Evolutionary conservation across 2,888 invertebrate species (phyloP).

Genomic region (Mimas tiliae): DNA sequence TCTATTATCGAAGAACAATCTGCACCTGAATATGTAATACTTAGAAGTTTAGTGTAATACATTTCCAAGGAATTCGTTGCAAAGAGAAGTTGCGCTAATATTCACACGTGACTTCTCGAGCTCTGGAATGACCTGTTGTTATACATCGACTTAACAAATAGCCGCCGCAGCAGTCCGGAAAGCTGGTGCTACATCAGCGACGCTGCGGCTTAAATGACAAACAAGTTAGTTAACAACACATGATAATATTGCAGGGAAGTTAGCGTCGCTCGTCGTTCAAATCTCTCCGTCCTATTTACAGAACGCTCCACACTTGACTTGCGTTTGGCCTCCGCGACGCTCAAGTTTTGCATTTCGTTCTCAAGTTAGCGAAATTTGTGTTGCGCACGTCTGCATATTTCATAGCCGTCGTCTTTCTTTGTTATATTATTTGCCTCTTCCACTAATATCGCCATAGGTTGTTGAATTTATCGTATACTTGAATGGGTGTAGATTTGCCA

Average conservation of each 20-base stretch:
- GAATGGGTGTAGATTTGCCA: neutral
- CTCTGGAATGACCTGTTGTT: constrained; percentile 8
- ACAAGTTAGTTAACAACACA: constrained; percentile 60
- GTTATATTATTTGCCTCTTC: constrained; percentile 53
- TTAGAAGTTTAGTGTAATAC: neutral
- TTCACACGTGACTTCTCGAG: constrained; percentile 9
- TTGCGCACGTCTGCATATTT: constrained; percentile 69
- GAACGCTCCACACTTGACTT: constrained; percentile 67
- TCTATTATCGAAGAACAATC: neutral
- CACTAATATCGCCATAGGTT: neutral
- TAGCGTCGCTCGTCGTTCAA: constrained; percentile 47
- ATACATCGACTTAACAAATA: constrained; percentile 17
- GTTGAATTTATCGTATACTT: neutral
- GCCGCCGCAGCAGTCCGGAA: constrained; percentile 26
- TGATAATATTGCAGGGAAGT: constrained; percentile 62
- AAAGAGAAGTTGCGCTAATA: constrained; percentile 8
- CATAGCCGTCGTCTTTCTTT: constrained; percentile 53
- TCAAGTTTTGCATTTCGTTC: constrained; percentile 72
- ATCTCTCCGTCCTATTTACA: constrained; percentile 61
- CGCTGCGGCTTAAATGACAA: constrained; percentile 55
- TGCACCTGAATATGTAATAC: neutral
- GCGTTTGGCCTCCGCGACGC: constrained; percentile 62
- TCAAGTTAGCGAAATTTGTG: constrained; percentile 74
- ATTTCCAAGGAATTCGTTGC: neutral
- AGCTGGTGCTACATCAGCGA: constrained; percentile 42